Evolutionary conservation across 1,140 invertebrate genomes (phyloP).

Genomic region (Hestina assimilis): DNA sequence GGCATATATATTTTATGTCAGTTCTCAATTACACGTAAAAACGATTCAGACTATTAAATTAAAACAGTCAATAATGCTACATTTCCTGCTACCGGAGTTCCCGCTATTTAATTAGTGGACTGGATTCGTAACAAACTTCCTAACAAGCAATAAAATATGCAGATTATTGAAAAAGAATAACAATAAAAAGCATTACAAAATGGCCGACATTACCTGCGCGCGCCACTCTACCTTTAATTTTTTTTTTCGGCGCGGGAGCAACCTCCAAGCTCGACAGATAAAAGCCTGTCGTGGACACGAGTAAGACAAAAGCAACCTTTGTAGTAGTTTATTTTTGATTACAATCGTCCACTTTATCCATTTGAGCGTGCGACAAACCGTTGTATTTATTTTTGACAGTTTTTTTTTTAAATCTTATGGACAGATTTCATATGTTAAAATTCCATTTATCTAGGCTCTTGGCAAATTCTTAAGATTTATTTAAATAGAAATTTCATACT

Average conservation of each 20-base stretch:
- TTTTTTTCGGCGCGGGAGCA: slow-evolving; percentile 40
- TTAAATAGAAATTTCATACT: neutral
- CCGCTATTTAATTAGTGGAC: slow-evolving; percentile 56
- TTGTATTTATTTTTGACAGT: slow-evolving; percentile 43
- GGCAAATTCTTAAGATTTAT: too few relatives aligned
- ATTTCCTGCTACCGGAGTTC: slow-evolving; percentile 56
- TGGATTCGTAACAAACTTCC: slow-evolving; percentile 51
- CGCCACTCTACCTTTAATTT: slow-evolving; percentile 48
- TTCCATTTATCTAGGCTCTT: too few relatives aligned
- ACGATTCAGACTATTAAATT: slow-evolving; percentile 5
- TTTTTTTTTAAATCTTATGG: slow-evolving; percentile 13
- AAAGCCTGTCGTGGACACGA: slow-evolving; percentile 69
- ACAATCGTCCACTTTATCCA: slow-evolving; percentile 60
- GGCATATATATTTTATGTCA: neutral
- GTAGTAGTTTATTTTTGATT: slow-evolving; percentile 70
- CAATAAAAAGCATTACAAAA: slow-evolving; percentile 60
- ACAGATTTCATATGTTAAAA: too few relatives aligned
- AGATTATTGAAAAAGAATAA: slow-evolving; percentile 65
- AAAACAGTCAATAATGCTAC: slow-evolving; percentile 26
- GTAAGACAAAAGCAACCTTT: slow-evolving; percentile 61
- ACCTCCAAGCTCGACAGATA: slow-evolving; percentile 39
- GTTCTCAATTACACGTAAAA: neutral
- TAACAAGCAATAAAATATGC: slow-evolving; percentile 69
- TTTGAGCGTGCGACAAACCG: slow-evolving; percentile 20
- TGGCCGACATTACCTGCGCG: slow-evolving; percentile 66